A percentile compares a stretch with the other conserved stretches of the same genome.
Evolutionary conservation across 2,797 vertebrate species (phyloP).

Genomic region (Gymnodraco acuticeps): DNA sequence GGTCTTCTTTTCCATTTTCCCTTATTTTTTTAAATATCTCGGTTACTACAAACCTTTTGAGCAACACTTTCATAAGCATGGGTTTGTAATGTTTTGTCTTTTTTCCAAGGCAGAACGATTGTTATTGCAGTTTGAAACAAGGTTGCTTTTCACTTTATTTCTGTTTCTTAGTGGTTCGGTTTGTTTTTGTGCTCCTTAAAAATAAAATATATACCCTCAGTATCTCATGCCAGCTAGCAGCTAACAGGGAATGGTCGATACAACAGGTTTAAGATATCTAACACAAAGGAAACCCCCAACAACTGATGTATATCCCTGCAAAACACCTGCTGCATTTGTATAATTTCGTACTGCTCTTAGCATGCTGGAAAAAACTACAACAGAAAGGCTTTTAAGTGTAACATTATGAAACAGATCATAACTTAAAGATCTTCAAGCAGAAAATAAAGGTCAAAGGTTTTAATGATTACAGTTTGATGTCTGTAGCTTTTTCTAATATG

Average conservation of each 20-base stretch:
- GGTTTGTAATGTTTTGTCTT: constrained; percentile 40
- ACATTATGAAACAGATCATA: constrained; percentile 3
- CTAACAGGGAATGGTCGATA: background rate
- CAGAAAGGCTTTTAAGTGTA: background rate
- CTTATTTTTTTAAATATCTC: constrained; percentile 28
- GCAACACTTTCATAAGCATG: constrained; percentile 40
- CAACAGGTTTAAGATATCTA: background rate
- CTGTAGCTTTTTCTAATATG: constrained; percentile 1
- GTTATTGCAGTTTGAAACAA: constrained; percentile 41
- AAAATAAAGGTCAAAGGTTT: constrained; percentile 3
- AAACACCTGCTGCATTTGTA: background rate
- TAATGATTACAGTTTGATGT: constrained; percentile 2
- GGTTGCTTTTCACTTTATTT: constrained; percentile 21
- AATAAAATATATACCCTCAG: constrained; percentile 3
- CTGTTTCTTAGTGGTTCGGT: constrained; percentile 16
- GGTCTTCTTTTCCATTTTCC: constrained; percentile 42
- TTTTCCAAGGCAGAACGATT: constrained; percentile 21
- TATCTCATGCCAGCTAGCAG: background rate
- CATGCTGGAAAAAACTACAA: background rate
- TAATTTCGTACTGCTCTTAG: background rate
- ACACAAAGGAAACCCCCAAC: background rate
- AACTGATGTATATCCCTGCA: background rate
- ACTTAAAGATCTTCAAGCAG: background rate
- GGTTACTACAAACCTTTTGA: constrained; percentile 39
- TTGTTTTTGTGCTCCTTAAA: constrained; percentile 11